Evolutionary conservation across 2,888 invertebrate species (phyloP), one percentile per base, ranked within the genome.

Genomic region (Nymphalis c-album): DNA sequence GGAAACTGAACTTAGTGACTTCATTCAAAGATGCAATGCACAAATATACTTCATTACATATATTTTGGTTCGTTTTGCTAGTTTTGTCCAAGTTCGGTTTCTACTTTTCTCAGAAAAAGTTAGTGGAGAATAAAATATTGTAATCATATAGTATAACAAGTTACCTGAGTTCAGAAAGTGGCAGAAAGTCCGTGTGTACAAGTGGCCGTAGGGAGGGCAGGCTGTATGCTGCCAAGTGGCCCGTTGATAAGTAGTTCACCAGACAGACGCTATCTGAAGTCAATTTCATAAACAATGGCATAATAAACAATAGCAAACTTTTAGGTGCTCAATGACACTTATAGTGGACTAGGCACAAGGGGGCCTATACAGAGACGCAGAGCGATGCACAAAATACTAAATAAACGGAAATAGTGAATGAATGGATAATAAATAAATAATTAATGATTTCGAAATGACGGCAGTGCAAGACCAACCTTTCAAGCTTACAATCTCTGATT

Each of bases 121-220:
- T 58, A 18, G 45, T 61, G 57, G 50, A 62, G 35, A 47, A 58
- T 26, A 26, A 70, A 70, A 70, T 22, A 47, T 68, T 48, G 35
- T 55, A 50, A 61, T n/a, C 6, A 45, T 18, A 2, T 26, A 18
- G 45, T 13, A 10, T 45, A 55, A 7, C 20, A 45, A 35, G 35
- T 63, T 58, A 98, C 98, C 98, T 98, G 92, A 98, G 95, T 91
- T 98, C 98, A 75, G 97, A 95, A 76, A 98, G 94, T 72, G 98
- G 98, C 82, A 99, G 94, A 93, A 99, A 98, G 91, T 98, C 98
- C 73, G 97, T 95, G 90, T 98, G 97, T 82, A 98, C 94, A 74
- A 99, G 94, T 78, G 96, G 96, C 89, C 97, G 95, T 80, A 99
- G 94, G 86, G 98, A 98, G 71, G 99, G 99, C 88, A 99, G 94